phyloP scores from a whole-genome alignment of 2,113 vertebrate genomes.

The Lagopus muta region DNA sequence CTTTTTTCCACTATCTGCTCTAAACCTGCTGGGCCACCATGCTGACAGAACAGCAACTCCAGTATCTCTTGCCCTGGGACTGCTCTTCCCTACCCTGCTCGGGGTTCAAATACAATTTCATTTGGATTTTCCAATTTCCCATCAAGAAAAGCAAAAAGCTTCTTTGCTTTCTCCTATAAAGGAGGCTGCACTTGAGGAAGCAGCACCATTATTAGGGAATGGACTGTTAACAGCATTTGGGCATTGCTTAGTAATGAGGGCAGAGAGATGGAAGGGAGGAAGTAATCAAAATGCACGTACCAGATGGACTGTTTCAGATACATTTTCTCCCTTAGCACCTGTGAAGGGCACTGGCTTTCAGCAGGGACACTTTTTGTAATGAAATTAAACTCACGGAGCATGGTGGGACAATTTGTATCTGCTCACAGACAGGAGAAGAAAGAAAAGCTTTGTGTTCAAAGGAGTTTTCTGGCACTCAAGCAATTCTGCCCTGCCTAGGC shows the following conservation, averaged over 20 bases:
- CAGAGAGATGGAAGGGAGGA: slow-evolving; percentile 21
- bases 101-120: neutral
- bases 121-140: neutral
- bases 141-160: neutral
- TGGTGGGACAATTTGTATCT: slow-evolving; percentile 6
- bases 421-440: neutral
- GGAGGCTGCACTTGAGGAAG: neutral
- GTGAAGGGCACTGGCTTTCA: slow-evolving; percentile 54
- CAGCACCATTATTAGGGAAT: slow-evolving; percentile 4
- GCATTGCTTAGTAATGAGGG: slow-evolving; percentile 33
- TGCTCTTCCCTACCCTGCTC: neutral
- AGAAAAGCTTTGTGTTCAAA: neutral
- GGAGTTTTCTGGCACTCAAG: neutral
- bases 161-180: neutral
- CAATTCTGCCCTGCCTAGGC: neutral
- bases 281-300: neutral
- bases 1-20: neutral
- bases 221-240: slow-evolving; percentile 34
- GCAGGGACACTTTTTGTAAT: slow-evolving; percentile 39
- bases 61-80: neutral
- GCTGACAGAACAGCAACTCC: neutral
- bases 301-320: slow-evolving; percentile 47
- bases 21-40: neutral
- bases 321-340: slow-evolving; percentile 54
- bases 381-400: slow-evolving; percentile 34